Base-by-base conservation (phyloP, 2,888 invertebrate genomes). In the Sesia apiformis region DNA sequence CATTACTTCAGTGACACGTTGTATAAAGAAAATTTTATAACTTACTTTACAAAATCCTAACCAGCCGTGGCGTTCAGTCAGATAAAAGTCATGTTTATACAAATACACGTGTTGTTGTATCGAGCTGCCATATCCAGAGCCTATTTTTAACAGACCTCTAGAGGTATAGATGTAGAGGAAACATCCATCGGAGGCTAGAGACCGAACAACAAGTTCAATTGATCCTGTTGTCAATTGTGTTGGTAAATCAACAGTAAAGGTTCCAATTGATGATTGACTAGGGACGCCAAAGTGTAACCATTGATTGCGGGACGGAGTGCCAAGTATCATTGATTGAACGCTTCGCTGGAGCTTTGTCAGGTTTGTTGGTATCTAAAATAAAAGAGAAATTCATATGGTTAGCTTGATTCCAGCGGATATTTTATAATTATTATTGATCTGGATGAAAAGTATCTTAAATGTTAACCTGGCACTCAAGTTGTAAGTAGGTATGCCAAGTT, bases 101-200 rank as follows among this genome's bases (percentile, higher is more conserved):
- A 93, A 89, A 75, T 97, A 96, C 38, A 97, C 91, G 71, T 96
- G 95, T n/a, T 97, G 98, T 81, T 95, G 95, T 63, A 97, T 92
- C 4, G 98, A 97, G 61, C 96, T 97, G 53, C 96, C 96, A 76
- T 97, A 97, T 4, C 99, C 99, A 53, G 98, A 96, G 23, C 99
- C 99, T 59, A 99, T 93, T 90, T 99, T 99, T 60, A 96, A 91
- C 51, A 99, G 89, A 1, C 97, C 96, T 66, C 94, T 93, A 5
- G 94, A 93, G 40, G 96, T 93, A 67, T 96, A 94, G 40, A 99
- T 89, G 81, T 97, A 99, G 54, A 99, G 90, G 81, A 93, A 97
- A 61, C 94, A 94, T 5, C 98, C 98, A 81, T 98, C 98, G 62
- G 96, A 96, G 4, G 96, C 95, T 70, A 98, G 90, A 3, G 95